These are phyloP conservation scores for Megathymus violae DNA, from an alignment of 1,140 invertebrate species.

Conservation along the genomic window DNA sequence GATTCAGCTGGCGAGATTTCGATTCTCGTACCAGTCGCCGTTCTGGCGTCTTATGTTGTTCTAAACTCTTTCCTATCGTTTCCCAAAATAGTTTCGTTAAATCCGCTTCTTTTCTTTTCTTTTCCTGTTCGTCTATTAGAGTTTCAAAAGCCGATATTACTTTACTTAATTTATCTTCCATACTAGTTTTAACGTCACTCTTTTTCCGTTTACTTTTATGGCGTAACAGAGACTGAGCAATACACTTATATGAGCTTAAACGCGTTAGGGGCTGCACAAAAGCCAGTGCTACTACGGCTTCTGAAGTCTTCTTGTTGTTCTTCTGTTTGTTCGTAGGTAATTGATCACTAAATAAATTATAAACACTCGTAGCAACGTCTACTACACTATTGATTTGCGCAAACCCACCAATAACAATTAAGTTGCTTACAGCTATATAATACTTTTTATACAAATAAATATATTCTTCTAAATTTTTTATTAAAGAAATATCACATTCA, in stretches of 20 bases:
- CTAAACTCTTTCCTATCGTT: slow-evolving; percentile 86
- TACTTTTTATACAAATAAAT: slow-evolving; percentile 90
- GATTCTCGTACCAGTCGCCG: slow-evolving; percentile 92
- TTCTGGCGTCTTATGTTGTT: slow-evolving; percentile 87
- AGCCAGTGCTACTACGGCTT: slow-evolving; percentile 84
- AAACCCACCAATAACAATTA: slow-evolving; percentile 90
- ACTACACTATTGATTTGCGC: slow-evolving; percentile 86
- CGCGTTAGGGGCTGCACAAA: slow-evolving; percentile 85
- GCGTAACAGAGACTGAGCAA: slow-evolving; percentile 76
- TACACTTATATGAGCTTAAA: slow-evolving; percentile 85
- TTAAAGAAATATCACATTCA: slow-evolving; percentile 87
- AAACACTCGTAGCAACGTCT: slow-evolving; percentile 85
- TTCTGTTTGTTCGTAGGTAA: slow-evolving; percentile 83
- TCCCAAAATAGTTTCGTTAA: slow-evolving; percentile 91
- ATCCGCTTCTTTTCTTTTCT: slow-evolving; percentile 87
- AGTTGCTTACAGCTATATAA: slow-evolving; percentile 89
- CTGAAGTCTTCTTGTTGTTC: slow-evolving; percentile 84
- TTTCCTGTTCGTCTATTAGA: slow-evolving; percentile 86
- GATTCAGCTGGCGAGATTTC: slow-evolving; percentile 86
- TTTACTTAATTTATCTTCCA: slow-evolving; percentile 77
- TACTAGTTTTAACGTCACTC: slow-evolving; percentile 59
- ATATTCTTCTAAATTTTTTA: slow-evolving; percentile 89
- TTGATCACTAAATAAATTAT: slow-evolving; percentile 85
- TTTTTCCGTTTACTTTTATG: slow-evolving; percentile 73
- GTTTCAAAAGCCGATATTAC: slow-evolving; percentile 85